Evolutionary conservation across 2,888 invertebrate species (phyloP), one percentile per base, ranked within the genome.

Genomic region (Corbicula japonica): DNA sequence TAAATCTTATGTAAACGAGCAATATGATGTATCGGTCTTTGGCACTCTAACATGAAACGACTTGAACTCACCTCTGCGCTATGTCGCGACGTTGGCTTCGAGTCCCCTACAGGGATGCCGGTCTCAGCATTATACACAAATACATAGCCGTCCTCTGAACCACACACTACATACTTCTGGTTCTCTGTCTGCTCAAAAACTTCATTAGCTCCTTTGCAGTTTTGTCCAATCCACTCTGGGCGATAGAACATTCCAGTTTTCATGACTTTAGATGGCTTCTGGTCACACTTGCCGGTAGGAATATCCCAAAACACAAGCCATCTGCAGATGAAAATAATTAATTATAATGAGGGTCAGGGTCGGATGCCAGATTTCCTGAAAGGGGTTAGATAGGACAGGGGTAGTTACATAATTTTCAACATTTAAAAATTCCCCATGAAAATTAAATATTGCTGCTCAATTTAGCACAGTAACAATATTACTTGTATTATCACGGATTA

Each of bases 251-350:
- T 89, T 1, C 85, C 86, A 50, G 62, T 73, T 26, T 68, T 61
- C 38, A 75, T 76, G 32, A 76, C 75, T 21, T 72, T 71, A 34
- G 84, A 63, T 21, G 89, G 79, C 32, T 78, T 75, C 71, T 90
- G 89, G 79, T 91, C 91, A 81, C 86, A 89, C 34, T 83, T 89
- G 4, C 91, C 91, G 18, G 89, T 87, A 12, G 87, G 87, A 32
- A 91, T 88, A 63, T 92, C 90, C 91, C 91, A 92, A 52, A 87
- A 79, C 5, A 89, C 54, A 5, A 87, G 76, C 78, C 84, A 86
- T 12, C 91, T 80, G n/a, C n/a, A n/a, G n/a, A n/a, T n/a, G n/a
- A n/a, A n/a, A n/a, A n/a, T n/a, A n/a, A n/a, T n/a, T n/a, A n/a
- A n/a, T n/a, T n/a, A n/a, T n/a, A n/a, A n/a, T n/a, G n/a, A n/a